phyloP scores from a whole-genome alignment of 92 coral and sea anemone genomes.

The Plumapathes pennacea region DNA sequence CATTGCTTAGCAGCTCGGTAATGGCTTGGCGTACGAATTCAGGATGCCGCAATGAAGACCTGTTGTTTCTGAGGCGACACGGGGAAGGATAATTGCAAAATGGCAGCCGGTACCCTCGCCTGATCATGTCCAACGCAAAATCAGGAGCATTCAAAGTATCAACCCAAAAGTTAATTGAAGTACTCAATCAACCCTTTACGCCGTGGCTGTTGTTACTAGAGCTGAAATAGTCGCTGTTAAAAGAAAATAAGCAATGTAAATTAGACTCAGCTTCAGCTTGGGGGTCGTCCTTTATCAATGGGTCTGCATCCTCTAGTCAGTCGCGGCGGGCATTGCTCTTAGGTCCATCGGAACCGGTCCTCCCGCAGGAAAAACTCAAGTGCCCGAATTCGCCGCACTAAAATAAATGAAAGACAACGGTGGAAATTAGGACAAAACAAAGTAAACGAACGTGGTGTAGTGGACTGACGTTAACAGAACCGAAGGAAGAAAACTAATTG shows the following conservation, averaged over 20 bases:
- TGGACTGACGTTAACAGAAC: no score
- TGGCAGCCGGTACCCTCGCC: constrained; percentile 18
- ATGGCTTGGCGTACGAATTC: constrained; percentile 15
- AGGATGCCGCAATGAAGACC: constrained; percentile 17
- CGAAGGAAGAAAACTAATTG: no score
- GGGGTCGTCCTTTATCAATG: no score
- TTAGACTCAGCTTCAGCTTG: no score
- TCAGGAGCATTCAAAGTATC: constrained; percentile 12
- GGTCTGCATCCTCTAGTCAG: no score
- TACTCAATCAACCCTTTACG: constrained; percentile 13
- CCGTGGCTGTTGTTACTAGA: neutral
- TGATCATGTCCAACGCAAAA: constrained; percentile 4
- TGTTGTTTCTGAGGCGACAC: constrained; percentile 19
- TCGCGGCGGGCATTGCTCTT: no score
- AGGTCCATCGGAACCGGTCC: no score
- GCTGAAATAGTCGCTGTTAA: neutral
- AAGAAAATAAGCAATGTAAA: neutral
- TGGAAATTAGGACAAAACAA: no score
- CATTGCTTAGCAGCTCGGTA: constrained; percentile 14
- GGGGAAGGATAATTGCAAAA: constrained; percentile 11
- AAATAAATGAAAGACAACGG: no score
- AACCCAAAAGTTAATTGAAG: constrained; percentile 12
- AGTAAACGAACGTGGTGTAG: no score
- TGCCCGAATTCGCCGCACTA: no score
- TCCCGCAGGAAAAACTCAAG: no score